phyloP scores from a whole-genome alignment of 2,888 invertebrate species.

The Panzeria rudis region DNA sequence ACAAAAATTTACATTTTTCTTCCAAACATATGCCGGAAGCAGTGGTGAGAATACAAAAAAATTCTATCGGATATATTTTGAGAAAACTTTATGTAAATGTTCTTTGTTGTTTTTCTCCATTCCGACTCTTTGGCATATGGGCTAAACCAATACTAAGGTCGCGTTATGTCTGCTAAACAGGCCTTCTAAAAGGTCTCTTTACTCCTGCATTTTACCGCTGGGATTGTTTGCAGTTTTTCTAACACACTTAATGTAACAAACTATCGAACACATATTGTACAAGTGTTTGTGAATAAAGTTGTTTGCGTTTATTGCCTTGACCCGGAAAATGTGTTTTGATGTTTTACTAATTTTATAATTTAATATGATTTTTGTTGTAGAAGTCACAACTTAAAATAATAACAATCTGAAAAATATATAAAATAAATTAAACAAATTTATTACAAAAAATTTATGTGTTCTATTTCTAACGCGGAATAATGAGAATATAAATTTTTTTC shows the following conservation, averaged over 20 bases:
- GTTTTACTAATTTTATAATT: background rate
- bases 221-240: background rate
- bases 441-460: background rate
- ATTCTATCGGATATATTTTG: too few relatives aligned
- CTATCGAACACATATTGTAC: background rate
- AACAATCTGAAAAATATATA: background rate
- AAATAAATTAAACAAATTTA: background rate
- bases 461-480: slow-evolving; percentile 1
- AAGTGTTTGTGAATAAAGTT: slow-evolving; percentile 3
- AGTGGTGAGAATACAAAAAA: too few relatives aligned
- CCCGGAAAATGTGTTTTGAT: slow-evolving; percentile 47
- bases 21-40: too few relatives aligned
- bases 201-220: too few relatives aligned
- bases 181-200: too few relatives aligned
- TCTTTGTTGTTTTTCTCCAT: too few relatives aligned
- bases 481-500: background rate
- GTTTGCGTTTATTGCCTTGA: slow-evolving; percentile 57
- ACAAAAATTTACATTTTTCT: too few relatives aligned
- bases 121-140: too few relatives aligned
- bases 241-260: slow-evolving; percentile 6
- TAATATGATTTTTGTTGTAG: slow-evolving; percentile 25
- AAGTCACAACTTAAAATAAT: slow-evolving; percentile 10
- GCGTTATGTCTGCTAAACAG: too few relatives aligned
- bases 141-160: too few relatives aligned
- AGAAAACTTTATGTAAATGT: too few relatives aligned